A percentile compares a stretch with the other conserved stretches of the same genome.
These are phyloP conservation scores for Macrobrachium rosenbergii DNA, from an alignment of 1,140 invertebrate genomes.

Conservation along the genomic window DNA sequence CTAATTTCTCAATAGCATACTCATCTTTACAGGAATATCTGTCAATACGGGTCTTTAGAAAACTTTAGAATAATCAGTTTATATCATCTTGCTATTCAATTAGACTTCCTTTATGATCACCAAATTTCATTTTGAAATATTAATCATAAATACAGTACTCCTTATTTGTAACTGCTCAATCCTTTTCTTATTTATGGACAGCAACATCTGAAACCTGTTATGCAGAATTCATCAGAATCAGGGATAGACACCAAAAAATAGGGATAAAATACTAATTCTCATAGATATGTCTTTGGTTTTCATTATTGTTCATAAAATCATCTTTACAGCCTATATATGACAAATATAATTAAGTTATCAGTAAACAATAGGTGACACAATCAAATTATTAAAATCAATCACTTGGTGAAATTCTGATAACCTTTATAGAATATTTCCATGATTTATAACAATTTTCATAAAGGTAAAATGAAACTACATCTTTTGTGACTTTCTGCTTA, in stretches of 20 bases:
- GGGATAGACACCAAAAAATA: constrained; percentile 11
- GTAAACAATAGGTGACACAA: constrained; percentile 32
- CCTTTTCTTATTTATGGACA: too few relatives aligned
- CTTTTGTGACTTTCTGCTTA: constrained; percentile 66
- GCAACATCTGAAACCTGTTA: too few relatives aligned
- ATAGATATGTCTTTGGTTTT: constrained; percentile 59
- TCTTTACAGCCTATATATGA: constrained; percentile 58
- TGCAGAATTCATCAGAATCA: too few relatives aligned
- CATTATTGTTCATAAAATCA: constrained; percentile 59
- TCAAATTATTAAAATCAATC: constrained; percentile 39
- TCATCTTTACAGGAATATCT: too few relatives aligned
- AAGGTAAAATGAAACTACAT: constrained; percentile 63
- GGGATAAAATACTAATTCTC: constrained; percentile 55
- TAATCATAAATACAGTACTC: too few relatives aligned
- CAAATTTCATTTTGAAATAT: too few relatives aligned
- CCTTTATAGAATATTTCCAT: constrained; percentile 28
- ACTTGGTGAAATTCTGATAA: constrained; percentile 35
- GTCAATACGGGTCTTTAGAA: too few relatives aligned
- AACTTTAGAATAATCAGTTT: too few relatives aligned
- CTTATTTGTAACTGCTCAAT: too few relatives aligned
- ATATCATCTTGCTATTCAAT: too few relatives aligned
- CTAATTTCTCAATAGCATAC: too few relatives aligned
- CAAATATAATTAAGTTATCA: constrained; percentile 48
- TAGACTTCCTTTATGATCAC: too few relatives aligned
- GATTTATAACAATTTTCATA: constrained; percentile 44